Evolutionary conservation across 2,888 invertebrate genomes (phyloP).

Genomic region (Muschampia plurimacula): DNA sequence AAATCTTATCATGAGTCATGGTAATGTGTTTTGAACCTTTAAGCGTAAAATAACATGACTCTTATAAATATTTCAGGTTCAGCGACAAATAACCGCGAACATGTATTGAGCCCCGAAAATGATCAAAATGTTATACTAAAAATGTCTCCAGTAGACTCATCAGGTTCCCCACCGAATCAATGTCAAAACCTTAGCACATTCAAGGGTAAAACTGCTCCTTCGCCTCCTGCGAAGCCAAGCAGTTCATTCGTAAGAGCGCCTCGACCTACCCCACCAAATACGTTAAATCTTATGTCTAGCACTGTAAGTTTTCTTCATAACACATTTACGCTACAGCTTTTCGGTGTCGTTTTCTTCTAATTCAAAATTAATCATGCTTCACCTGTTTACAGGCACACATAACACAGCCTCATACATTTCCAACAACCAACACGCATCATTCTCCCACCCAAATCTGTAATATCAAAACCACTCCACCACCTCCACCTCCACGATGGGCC

Average conservation of each 20-base stretch:
- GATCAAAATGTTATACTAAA: constrained; percentile 90
- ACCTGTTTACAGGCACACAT: constrained; percentile 85
- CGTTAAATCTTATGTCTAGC: constrained; percentile 89
- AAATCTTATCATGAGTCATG: too few relatives aligned
- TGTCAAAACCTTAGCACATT: constrained; percentile 88
- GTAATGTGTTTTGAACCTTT: too few relatives aligned
- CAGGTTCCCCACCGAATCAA: constrained; percentile 80
- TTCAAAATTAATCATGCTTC: constrained; percentile 62
- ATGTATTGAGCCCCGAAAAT: constrained; percentile 70
- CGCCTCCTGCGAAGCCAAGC: constrained; percentile 80
- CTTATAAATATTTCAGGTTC: constrained; percentile 60
- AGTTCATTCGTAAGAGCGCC: constrained; percentile 86
- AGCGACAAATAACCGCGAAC: constrained; percentile 72
- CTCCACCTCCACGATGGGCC: constrained; percentile 94
- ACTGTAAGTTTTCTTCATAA: constrained; percentile 68
- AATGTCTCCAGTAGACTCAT: constrained; percentile 88
- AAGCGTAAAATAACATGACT: not conserved
- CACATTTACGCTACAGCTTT: constrained; percentile 48
- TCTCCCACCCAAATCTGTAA: constrained; percentile 68
- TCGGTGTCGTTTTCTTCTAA: constrained; percentile 57
- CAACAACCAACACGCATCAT: constrained; percentile 65
- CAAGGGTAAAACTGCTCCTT: constrained; percentile 86
- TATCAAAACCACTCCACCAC: constrained; percentile 89
- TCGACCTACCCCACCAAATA: constrained; percentile 93
- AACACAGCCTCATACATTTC: constrained; percentile 83